These are phyloP conservation scores for Pleuronectes platessa DNA, from an alignment of 2,113 vertebrate genomes.

Conservation along the genomic window DNA sequence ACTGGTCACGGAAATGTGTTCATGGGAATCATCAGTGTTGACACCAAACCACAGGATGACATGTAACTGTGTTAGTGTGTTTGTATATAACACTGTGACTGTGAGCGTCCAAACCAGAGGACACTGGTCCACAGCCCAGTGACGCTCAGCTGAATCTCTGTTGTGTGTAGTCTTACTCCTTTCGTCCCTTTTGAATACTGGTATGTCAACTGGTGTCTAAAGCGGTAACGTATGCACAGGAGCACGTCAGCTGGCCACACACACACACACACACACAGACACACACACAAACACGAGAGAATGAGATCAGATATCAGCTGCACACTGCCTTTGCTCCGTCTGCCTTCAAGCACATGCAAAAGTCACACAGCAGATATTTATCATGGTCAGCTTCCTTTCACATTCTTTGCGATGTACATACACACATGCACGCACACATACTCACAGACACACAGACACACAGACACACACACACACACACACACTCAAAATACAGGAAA, in stretches of 20 bases:
- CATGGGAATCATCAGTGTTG: not conserved
- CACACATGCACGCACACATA: too few species aligned
- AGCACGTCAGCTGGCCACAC: slow-evolving; percentile 35
- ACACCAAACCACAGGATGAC: too few species aligned
- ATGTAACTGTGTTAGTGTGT: not conserved
- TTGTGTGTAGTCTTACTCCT: slow-evolving; percentile 40
- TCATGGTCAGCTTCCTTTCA: slow-evolving; percentile 47
- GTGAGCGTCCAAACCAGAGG: not conserved
- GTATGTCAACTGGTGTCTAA: slow-evolving; percentile 41
- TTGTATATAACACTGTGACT: not conserved
- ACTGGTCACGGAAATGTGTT: too few species aligned
- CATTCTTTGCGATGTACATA: slow-evolving; percentile 32
- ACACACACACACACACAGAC: slow-evolving; percentile 8
- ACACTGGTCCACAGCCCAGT: slow-evolving; percentile 2
- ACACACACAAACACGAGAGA: slow-evolving; percentile 1
- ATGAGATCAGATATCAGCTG: slow-evolving; percentile 57
- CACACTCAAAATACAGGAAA: slow-evolving; percentile 17
- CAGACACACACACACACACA: too few species aligned
- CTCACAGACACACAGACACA: too few species aligned
- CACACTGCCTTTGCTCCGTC: slow-evolving; percentile 20
- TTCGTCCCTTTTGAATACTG: slow-evolving; percentile 45
- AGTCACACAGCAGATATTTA: slow-evolving; percentile 39
- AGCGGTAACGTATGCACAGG: slow-evolving; percentile 40
- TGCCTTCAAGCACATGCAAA: slow-evolving; percentile 33
- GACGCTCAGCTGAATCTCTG: slow-evolving; percentile 14